A percentile compares a stretch with the other conserved stretches of the same genome.
Conservation (phyloP, 2,113 vertebrate genomes). For the Labeo catla region DNA sequence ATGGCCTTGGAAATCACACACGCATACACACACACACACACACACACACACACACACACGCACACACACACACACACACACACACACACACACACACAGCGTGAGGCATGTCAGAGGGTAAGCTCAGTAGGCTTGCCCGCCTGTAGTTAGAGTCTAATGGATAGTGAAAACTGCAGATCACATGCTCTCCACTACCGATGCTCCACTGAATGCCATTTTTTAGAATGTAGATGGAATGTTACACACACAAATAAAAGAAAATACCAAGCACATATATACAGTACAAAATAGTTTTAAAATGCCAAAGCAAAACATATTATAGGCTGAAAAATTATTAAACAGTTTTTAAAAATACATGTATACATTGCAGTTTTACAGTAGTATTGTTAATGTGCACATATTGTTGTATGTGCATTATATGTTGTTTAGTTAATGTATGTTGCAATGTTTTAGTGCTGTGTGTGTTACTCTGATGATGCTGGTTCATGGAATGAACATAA, state of each 20-base stretch:
- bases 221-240: not conserved
- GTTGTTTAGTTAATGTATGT: not conserved
- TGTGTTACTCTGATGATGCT: not conserved
- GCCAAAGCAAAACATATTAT: not conserved
- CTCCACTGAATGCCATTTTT: not conserved
- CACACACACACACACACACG: constrained; percentile 9
- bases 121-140: constrained; percentile 69
- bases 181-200: constrained; percentile 38
- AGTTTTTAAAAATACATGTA: not conserved
- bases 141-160: constrained; percentile 68
- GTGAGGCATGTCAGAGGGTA: constrained; percentile 48
- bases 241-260: constrained; percentile 19
- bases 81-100: constrained; percentile 9
- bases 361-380: not conserved
- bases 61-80: constrained; percentile 36
- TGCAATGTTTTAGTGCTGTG: not conserved
- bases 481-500: constrained; percentile 5
- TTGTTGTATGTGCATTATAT: not conserved
- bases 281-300: not conserved
- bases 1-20: constrained; percentile 20
- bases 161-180: constrained; percentile 66
- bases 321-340: not conserved
- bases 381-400: not conserved
- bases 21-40: constrained; percentile 14
- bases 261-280: not conserved